These are phyloP conservation scores for Aleiodes leptofemur DNA, from an alignment of 2,888 invertebrate species.

Conservation along the genomic window DNA sequence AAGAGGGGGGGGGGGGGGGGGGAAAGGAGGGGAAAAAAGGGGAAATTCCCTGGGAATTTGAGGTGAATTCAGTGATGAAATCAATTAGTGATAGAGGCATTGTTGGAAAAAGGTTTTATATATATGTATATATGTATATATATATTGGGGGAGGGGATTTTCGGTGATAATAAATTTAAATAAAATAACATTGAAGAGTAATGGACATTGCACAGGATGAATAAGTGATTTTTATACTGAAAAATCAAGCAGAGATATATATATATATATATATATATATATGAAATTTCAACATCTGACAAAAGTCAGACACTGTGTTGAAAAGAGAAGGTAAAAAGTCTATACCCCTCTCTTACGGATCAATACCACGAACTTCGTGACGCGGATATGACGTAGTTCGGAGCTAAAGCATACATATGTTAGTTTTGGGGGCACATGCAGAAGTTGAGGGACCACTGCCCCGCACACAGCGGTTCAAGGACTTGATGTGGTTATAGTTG, in stretches of 20 bases:
- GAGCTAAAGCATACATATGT: conserved; percentile 40
- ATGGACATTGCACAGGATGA: too few species aligned
- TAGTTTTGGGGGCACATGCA: conserved; percentile 25
- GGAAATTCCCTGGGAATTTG: too few species aligned
- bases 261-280: too few species aligned
- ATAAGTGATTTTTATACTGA: background rate
- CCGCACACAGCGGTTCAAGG: conserved; percentile 17
- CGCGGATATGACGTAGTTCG: conserved; percentile 55
- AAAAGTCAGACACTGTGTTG: conserved; percentile 36
- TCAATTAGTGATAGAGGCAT: too few species aligned
- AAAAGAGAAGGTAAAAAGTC: conserved; percentile 48
- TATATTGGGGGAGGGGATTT: too few species aligned
- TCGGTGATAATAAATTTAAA: too few species aligned
- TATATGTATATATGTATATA: too few species aligned
- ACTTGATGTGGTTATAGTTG: background rate
- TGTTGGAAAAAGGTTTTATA: too few species aligned
- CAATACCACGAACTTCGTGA: conserved; percentile 56
- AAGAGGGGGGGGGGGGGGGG: too few species aligned
- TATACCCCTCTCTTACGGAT: conserved; percentile 45
- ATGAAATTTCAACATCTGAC: background rate
- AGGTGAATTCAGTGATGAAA: too few species aligned
- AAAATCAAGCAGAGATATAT: background rate
- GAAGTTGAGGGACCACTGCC: conserved; percentile 23
- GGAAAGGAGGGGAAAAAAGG: too few species aligned
- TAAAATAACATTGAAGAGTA: too few species aligned